Conservation (phyloP, 2,797 vertebrate genomes). For the Pitangus sulphuratus region DNA sequence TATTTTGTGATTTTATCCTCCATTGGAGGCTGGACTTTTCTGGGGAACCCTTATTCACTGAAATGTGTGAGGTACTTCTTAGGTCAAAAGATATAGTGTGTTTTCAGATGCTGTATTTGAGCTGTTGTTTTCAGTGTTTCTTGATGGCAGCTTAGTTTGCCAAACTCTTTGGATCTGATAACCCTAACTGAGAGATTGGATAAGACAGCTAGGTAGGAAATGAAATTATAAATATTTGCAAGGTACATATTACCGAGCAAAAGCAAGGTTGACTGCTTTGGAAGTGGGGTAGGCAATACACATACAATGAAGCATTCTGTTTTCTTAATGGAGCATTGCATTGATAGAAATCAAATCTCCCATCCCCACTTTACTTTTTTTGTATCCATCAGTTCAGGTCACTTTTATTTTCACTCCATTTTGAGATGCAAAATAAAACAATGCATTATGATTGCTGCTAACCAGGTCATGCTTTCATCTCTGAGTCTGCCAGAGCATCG, state of each 20-base stretch:
- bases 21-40: neutral
- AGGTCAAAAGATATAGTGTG: neutral
- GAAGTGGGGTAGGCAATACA: neutral
- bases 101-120: neutral
- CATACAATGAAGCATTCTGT: conserved; percentile 32
- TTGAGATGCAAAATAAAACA: conserved; percentile 6
- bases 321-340: conserved; percentile 34
- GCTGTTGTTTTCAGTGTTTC: neutral
- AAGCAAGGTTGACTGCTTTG: conserved; percentile 6
- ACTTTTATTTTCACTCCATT: conserved; percentile 21
- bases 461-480: neutral
- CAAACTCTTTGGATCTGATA: neutral
- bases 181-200: neutral
- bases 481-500: neutral
- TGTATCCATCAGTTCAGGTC: neutral
- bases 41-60: neutral
- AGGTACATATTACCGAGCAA: neutral
- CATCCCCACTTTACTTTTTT: conserved; percentile 2
- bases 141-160: neutral
- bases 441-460: neutral
- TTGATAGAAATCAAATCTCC: conserved; percentile 40
- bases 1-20: neutral
- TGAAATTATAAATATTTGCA: conserved; percentile 36
- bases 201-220: conserved; percentile 25
- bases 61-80: neutral